A percentile compares a stretch with the other conserved stretches of the same genome.
Conservation (phyloP, 2,797 vertebrate genomes). For the Poliocrania exsul region DNA sequence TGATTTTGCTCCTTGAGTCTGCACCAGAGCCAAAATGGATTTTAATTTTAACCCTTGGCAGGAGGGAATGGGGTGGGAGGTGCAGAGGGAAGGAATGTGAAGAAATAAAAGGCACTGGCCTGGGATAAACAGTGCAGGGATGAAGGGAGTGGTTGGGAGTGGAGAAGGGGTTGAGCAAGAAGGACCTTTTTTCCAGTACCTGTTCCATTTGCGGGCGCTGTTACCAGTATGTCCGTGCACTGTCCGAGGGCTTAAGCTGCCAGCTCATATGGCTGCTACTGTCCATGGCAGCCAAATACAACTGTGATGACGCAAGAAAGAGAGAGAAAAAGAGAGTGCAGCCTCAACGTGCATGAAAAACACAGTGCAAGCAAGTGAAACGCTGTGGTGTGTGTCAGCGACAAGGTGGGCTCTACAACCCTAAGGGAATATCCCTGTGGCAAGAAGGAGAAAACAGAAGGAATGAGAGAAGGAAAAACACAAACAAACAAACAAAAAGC, state of each 20-base stretch:
- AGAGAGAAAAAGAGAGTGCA: conserved; percentile 87
- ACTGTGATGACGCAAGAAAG: conserved; percentile 87
- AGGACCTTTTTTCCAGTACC: conserved; percentile 88
- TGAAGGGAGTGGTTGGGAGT: conserved; percentile 58
- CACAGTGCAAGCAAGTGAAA: conserved; percentile 77
- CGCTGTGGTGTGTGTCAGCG: conserved; percentile 54
- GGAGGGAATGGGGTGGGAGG: conserved; percentile 58
- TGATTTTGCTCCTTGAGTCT: background rate
- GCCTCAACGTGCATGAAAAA: conserved; percentile 83
- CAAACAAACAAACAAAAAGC: conserved; percentile 63
- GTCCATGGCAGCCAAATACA: conserved; percentile 95
- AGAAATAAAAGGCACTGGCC: conserved; percentile 69
- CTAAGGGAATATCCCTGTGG: conserved; percentile 59
- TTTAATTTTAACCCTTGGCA: conserved; percentile 25
- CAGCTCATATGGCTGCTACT: conserved; percentile 93
- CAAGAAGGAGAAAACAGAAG: conserved; percentile 69
- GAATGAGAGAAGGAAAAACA: conserved; percentile 64
- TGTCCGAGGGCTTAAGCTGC: conserved; percentile 97
- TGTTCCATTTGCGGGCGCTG: conserved; percentile 89
- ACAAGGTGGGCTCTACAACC: conserved; percentile 71
- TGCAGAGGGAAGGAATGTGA: conserved; percentile 69
- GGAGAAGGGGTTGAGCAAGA: conserved; percentile 67
- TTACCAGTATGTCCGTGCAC: conserved; percentile 94
- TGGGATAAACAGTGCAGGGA: conserved; percentile 72
- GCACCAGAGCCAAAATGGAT: conserved; percentile 34